Base-by-base conservation (phyloP, 1,140 invertebrate species). In the Diploscapter pachys region DNA sequence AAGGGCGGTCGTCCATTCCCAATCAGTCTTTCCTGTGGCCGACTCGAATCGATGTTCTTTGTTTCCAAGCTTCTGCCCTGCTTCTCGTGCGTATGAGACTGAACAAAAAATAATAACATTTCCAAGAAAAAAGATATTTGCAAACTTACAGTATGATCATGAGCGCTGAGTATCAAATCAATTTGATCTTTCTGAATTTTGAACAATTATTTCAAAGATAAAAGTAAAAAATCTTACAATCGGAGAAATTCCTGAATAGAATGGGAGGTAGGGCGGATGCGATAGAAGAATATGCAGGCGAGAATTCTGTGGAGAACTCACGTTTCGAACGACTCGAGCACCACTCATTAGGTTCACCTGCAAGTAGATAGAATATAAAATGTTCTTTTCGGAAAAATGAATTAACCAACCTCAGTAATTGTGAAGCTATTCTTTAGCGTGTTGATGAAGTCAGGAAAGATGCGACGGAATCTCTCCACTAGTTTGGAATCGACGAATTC, bases 161-260 rank as follows among this genome's bases (percentile, higher is more conserved):
- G 86, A 55, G 81, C 86, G 59, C 82, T 81, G n/a, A 86, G 75
- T 54, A 87, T 80, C 50, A 86, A 62, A 61, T 85, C 80, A 50
- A 83, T 83, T 55, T 77, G 75, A 13, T 74, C 48, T 9, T 63
- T 66, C 63, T 76, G 61, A 31, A 77, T n/a, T 64, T 55, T 48
- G 9, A 13, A 52, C 48, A 4, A 48, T 31, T 50, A 66, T 63
- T 13, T 59, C 0, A 54, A 76, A 48, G 9, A 8, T 68, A 51
- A 77, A 13, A 55, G 2, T 49, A 53, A 48, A 77, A 77, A 65
- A 49, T 48, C 5, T 52, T 77, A 71, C n/a, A 65, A 8, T 53
- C 4, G 13, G 31, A 63, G 13, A 76, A 56, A 52, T 50, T 31
- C 48, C 71, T 59, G 52, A 55, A 55, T 6, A 75, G 51, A 9